Percentiles rank a stretch among this genome's conserved stretches.
phyloP scores from a whole-genome alignment of 2,797 vertebrate genomes.

The Eptatretus atami region DNA sequence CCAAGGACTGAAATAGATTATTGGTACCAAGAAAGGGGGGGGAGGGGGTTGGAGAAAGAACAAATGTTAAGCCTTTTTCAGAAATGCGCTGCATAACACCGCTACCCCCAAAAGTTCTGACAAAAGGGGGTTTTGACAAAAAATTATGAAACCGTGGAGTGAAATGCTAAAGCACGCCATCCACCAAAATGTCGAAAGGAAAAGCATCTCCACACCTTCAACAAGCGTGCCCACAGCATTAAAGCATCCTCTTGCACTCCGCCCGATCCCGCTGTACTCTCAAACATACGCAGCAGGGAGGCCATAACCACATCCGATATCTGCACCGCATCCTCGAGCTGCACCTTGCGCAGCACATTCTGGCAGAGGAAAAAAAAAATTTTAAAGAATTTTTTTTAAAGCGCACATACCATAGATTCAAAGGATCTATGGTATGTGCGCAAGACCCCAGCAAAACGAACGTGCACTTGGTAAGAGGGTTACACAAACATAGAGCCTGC shows the following conservation, averaged over 20 bases:
- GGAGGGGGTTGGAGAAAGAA: background rate
- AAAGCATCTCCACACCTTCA: constrained; percentile 30
- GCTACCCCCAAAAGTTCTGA: too few species aligned
- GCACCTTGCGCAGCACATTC: constrained; percentile 78
- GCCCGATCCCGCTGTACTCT: constrained; percentile 74
- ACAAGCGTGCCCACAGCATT: constrained; percentile 84
- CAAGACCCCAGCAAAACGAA: background rate
- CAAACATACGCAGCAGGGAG: constrained; percentile 73
- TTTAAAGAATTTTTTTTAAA: constrained; percentile 4
- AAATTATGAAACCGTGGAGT: too few species aligned
- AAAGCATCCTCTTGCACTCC: constrained; percentile 76
- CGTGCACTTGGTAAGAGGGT: background rate
- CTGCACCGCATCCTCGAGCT: constrained; percentile 79
- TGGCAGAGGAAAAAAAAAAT: constrained; percentile 10
- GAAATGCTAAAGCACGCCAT: background rate
- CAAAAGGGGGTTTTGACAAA: too few species aligned
- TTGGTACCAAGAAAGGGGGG: background rate
- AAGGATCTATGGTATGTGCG: background rate
- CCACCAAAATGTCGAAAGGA: background rate
- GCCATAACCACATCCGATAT: constrained; percentile 95
- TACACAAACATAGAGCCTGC: background rate
- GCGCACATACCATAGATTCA: background rate
- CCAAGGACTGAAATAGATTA: constrained; percentile 31
- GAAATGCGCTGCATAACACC: background rate
- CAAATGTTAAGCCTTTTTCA: background rate